Evolutionary conservation across 2,113 vertebrate species (phyloP), one percentile per base, ranked within the genome.

Genomic region (Glaucomys volans): DNA sequence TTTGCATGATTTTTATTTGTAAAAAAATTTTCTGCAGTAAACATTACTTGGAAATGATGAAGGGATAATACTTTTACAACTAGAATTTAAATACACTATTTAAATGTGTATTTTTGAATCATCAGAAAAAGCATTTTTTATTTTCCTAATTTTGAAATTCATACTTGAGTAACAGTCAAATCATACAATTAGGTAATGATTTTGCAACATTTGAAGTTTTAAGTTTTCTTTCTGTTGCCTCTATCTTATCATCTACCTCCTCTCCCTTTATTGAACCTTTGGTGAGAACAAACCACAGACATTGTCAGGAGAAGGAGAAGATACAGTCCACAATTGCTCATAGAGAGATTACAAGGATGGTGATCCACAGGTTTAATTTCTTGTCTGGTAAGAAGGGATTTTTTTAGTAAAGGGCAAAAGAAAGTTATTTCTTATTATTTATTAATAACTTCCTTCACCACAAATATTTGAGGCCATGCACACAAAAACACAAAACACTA

Each of bases 91-190:
- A 40, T 50, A 20, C 4, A 2, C 11, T 54, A 16, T 6, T 62
- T 26, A 26, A 62, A 28, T 62, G 59, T 62, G 22, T 11, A 17
- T 37, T 66, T 69, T 30, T 42, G 82, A 35, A 57, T 83, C 18
- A 54, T 91, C 22, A 69, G 80, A 84, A 18, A 22, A 88, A 64
- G 4, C 47, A 3, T 50, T 35, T 82, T 26, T 37, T 57, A 26
- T 57, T 76, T 80, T 90, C 85, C 72, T 90, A 44, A 24, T 86
- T 94, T 86, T 86, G 52, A 83, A 91, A 80, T 85, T 40, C 37
- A 57, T 59, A 37, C 24, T 74, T 69, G 4, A 47, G 14, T 42
- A 44, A 82, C 22, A 40, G 14, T 30, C 47, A 89, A 28, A 7
- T 57, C 69, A 57, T 7, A 42, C 11, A 75, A 22, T 79, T 66